Evolutionary conservation across 1,140 invertebrate genomes (phyloP), one percentile per base, ranked within the genome.

Genomic region (Sitobion miscanthi): DNA sequence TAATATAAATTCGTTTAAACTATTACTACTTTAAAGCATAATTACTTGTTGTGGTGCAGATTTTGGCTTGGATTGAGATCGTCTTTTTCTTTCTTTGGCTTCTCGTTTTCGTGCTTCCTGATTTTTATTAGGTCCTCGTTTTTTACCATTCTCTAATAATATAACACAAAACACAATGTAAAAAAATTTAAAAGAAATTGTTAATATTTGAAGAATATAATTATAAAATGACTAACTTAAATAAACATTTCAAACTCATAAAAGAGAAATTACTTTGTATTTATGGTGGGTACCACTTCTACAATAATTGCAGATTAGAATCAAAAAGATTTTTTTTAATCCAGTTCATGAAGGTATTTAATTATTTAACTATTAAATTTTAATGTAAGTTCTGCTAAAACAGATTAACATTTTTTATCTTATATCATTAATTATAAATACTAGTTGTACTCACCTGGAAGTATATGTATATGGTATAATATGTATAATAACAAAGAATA

Each of bases 81-180:
- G 54, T 69, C 89, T 90, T 62, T 90, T 90, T 90, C 54, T 90
- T 30, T 69, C 89, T 90, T 69, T 90, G 23, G 89, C 57, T n/a
- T 90, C 89, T 90, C 89, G 89, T 69, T 69, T 90, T n/a, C 89
- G 89, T 90, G 42, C 54, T 45, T 90, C 89, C 25, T 69, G 89
- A 45, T n/a, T 90, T 90, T 90, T 90, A 47, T 30, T 52, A 62
- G 57, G 57, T 45, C 49, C 35, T 89, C 57, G 9, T 30, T 69
- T 90, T 90, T 90, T 90, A 62, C 89, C 89, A 69, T 69, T 90
- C 2, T 90, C 89, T 90, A 90, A 42, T 62, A 90, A 69, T 54
- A 69, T 5, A 47, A 45, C 42, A 69, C 25, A 69, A 30, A 9
- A 88, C 14, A 21, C n/a, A 52, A 88, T 23, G 35, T 54, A 11